Evolutionary conservation across 2,113 vertebrate genomes (phyloP).

Genomic region (Anseranas semipalmata): DNA sequence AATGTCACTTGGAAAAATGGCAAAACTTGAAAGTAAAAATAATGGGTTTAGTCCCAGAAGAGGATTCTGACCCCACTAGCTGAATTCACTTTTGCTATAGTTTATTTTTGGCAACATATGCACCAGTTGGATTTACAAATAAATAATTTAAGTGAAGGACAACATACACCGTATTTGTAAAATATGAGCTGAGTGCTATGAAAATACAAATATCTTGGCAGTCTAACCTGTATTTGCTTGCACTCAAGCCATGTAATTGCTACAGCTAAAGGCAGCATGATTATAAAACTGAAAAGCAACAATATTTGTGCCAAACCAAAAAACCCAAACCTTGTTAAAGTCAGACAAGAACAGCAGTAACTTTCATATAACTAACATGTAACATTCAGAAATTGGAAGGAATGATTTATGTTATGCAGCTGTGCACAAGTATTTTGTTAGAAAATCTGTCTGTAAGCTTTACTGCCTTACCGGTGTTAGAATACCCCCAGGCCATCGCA

Average conservation of each 20-base stretch:
- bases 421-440: slow-evolving; percentile 65
- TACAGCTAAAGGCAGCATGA: not conserved
- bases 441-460: slow-evolving; percentile 30
- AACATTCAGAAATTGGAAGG: slow-evolving; percentile 48
- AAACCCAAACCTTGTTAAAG: slow-evolving; percentile 50
- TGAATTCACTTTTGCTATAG: not conserved
- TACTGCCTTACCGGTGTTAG: slow-evolving; percentile 51
- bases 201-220: slow-evolving; percentile 39
- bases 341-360: slow-evolving; percentile 44
- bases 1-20: not conserved
- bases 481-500: slow-evolving; percentile 15
- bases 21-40: not conserved
- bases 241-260: not conserved
- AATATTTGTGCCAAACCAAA: slow-evolving; percentile 44
- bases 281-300: slow-evolving; percentile 34
- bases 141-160: slow-evolving; percentile 32
- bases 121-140: not conserved
- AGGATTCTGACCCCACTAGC: not conserved
- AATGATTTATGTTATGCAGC: slow-evolving; percentile 69
- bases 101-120: not conserved
- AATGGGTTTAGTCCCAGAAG: not conserved
- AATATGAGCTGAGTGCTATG: slow-evolving; percentile 13
- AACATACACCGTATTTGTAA: not conserved
- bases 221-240: not conserved
- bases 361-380: slow-evolving; percentile 60